Conservation (phyloP, 2,888 invertebrate genomes). For the Aphodius granarius region DNA sequence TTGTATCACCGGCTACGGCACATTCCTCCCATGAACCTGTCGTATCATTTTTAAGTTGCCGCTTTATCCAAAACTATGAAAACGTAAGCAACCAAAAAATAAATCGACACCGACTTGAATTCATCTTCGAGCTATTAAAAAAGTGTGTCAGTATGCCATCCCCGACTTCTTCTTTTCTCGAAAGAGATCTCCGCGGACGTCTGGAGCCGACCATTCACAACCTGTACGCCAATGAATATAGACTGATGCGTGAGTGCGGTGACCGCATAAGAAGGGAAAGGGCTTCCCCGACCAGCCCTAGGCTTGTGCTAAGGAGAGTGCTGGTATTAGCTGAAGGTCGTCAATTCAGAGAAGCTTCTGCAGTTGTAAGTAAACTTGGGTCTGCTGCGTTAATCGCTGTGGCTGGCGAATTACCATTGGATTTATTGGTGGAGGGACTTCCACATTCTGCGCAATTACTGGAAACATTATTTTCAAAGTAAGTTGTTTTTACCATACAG, state of each 20-base stretch:
- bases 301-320: slow-evolving; percentile 69
- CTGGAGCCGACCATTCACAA: slow-evolving; percentile 36
- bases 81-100: too few relatives aligned
- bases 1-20: too few relatives aligned
- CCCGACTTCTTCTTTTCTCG: slow-evolving; percentile 16
- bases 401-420: slow-evolving; percentile 79
- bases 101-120: too few relatives aligned
- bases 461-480: slow-evolving; percentile 79
- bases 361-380: slow-evolving; percentile 78
- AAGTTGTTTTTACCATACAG: slow-evolving; percentile 44
- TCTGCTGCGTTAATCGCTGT: slow-evolving; percentile 77
- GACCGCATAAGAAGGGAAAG: slow-evolving; percentile 71
- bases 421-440: slow-evolving; percentile 84
- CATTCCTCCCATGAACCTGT: too few relatives aligned
- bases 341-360: slow-evolving; percentile 89
- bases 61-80: too few relatives aligned
- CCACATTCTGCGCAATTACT: slow-evolving; percentile 86
- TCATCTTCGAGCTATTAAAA: slow-evolving; percentile 9
- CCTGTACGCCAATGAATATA: slow-evolving; percentile 37
- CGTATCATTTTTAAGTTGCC: too few relatives aligned
- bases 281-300: slow-evolving; percentile 64
- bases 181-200: slow-evolving; percentile 12
- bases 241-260: slow-evolving; percentile 68
- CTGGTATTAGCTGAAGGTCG: slow-evolving; percentile 83
- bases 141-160: slow-evolving; percentile 45